Percentiles rank a stretch among this genome's conserved stretches.
Conservation (phyloP, 1,140 invertebrate genomes). For the Drosophila tristis region DNA sequence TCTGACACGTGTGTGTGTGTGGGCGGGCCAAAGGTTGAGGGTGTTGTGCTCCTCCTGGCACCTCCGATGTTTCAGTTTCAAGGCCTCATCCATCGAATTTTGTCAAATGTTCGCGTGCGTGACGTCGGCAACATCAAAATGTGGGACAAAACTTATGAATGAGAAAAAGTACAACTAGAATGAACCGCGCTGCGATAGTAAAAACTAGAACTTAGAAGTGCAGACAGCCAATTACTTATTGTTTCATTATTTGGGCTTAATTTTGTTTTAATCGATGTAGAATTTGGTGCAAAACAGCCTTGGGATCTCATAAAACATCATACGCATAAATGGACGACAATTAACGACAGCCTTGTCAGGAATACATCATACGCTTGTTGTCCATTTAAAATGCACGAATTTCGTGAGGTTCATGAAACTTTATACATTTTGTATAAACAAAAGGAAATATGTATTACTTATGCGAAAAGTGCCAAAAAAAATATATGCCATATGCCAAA, state of each 20-base stretch:
- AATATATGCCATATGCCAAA: constrained; percentile 35
- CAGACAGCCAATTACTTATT: too few relatives aligned
- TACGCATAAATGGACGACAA: too few relatives aligned
- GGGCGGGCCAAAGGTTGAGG: constrained; percentile 56
- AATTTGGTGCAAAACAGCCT: too few relatives aligned
- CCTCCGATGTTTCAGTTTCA: constrained; percentile 16
- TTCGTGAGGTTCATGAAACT: constrained; percentile 16
- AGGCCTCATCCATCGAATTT: constrained; percentile 19
- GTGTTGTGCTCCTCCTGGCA: constrained; percentile 8
- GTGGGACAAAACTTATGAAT: constrained; percentile 54
- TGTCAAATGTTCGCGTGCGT: constrained; percentile 25
- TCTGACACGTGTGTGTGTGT: constrained; percentile 66
- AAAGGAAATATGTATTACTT: constrained; percentile 9
- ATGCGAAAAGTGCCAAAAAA: constrained; percentile 22
- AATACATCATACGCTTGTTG: too few relatives aligned
- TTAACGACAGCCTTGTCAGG: too few relatives aligned
- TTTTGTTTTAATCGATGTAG: too few relatives aligned
- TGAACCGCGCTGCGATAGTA: constrained; percentile 16
- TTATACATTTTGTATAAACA: constrained; percentile 53
- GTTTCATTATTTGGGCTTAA: too few relatives aligned
- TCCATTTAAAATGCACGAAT: constrained; percentile 8
- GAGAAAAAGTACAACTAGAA: constrained; percentile 32
- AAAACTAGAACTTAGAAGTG: constrained; percentile 37
- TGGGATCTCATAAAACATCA: too few relatives aligned
- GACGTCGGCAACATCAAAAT: constrained; percentile 52